phyloP scores from a whole-genome alignment of 1,140 invertebrate species.

The Hyles vespertilio region DNA sequence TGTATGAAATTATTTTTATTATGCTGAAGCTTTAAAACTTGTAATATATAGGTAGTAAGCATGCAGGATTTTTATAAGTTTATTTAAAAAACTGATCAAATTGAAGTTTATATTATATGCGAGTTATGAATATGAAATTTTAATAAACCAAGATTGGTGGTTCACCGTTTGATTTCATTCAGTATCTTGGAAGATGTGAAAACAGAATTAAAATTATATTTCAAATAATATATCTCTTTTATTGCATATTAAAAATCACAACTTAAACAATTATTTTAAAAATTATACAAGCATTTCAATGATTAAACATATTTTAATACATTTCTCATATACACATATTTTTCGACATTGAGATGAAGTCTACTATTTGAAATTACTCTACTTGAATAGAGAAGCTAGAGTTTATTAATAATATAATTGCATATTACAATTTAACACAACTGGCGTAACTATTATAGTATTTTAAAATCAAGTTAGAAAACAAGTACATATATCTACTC shows the following conservation, averaged over 20 bases:
- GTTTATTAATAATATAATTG: background rate
- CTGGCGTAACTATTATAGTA: too few relatives aligned
- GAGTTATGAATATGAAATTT: constrained; percentile 71
- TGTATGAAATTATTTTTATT: constrained; percentile 66
- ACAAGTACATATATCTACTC: constrained; percentile 21
- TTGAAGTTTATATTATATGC: constrained; percentile 70
- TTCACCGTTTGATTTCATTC: constrained; percentile 44
- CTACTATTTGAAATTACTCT: too few relatives aligned
- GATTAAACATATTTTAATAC: too few relatives aligned
- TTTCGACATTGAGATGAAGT: background rate
- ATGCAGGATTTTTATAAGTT: constrained; percentile 69
- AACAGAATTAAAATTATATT: constrained; percentile 5
- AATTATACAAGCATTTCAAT: too few relatives aligned
- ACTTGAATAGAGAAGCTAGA: background rate
- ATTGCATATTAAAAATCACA: background rate
- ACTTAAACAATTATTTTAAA: background rate
- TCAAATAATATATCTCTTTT: constrained; percentile 2
- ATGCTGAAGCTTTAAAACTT: constrained; percentile 72
- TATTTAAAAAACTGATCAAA: constrained; percentile 72
- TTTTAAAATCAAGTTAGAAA: background rate
- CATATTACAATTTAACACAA: background rate
- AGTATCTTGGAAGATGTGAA: constrained; percentile 24
- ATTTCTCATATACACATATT: background rate
- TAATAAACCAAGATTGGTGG: constrained; percentile 61
- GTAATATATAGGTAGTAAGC: constrained; percentile 70